Base-by-base conservation (phyloP, 2,797 vertebrate species). In the Rhinogobio ventralis region DNA sequence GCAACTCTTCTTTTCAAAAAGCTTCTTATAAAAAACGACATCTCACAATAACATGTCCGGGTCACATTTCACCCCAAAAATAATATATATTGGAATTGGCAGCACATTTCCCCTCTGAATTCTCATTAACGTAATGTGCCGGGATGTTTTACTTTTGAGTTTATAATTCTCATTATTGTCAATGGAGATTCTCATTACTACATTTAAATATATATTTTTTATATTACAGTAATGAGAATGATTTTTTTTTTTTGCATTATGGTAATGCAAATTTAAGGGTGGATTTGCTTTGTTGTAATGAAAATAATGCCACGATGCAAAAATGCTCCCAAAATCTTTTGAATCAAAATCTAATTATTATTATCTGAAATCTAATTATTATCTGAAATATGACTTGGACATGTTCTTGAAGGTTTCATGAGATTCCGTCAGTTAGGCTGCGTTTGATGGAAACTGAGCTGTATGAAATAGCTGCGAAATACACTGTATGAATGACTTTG, bases 401-500 rank as follows among this genome's bases (percentile, higher is more conserved):
- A 83, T 20, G 4, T 53, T 80, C 6, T 8, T 51, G 77, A 66
- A 46, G 9, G 11, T 79, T 51, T 4, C 11, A 36, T 73, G 20
- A 62, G 36, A 49, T 82, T 25, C 25, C 53, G 28, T 62, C 46
- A 75, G 33, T 23, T 2, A 14, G 23, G 36, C 46, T 69, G 42
- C 13, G 0, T 69, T 68, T 36, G 25, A 28, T 67, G 46, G 9
- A 3, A 30, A 23, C 25, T 45, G 45, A 86, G 15, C 57, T 86
- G 19, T 64, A n/a, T 77, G 20, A 62, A 60, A 46, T 75, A n/a
- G 55, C 71, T 78, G 42, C 51, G 53, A 60, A 82, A 62, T 46
- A 86, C 83, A 77, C 84, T 73, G 53, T 81, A 79, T 69, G 45
- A 82, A 69, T 69, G 53, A 49, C 39, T 85, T 36, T 75, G 30